Evolutionary conservation across 37 sponge, comb jelly and placozoan genomes (phyloP).

Genomic region (Theonella swinhoei): DNA sequence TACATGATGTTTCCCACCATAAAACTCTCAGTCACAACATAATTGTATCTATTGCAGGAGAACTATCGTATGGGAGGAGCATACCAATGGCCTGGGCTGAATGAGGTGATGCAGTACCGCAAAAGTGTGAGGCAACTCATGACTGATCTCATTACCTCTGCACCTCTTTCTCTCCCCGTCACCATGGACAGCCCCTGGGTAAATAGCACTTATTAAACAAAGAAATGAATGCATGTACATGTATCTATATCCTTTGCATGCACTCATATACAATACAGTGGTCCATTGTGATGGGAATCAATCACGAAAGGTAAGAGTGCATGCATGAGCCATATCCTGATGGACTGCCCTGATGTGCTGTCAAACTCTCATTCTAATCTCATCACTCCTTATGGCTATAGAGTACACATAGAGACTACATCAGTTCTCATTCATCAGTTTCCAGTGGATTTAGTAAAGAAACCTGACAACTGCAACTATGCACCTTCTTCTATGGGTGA

Average conservation of each 20-base stretch:
- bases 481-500: constrained; percentile 38
- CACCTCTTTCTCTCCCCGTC: constrained; percentile 69
- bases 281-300: constrained; percentile 69
- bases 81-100: constrained; percentile 65
- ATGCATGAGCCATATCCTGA: neutral
- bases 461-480: constrained; percentile 73
- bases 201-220: no score
- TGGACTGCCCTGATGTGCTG: neutral
- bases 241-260: neutral
- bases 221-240: neutral
- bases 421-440: constrained; percentile 74
- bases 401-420: constrained; percentile 74
- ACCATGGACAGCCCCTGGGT: constrained; percentile 74
- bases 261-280: constrained; percentile 38
- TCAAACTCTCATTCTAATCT: neutral
- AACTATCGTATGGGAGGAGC: constrained; percentile 79
- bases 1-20: no score
- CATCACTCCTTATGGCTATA: constrained; percentile 1
- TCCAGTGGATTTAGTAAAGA: constrained; percentile 59
- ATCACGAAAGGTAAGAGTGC: constrained; percentile 64
- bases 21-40: neutral
- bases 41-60: constrained; percentile 47
- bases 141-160: constrained; percentile 53
- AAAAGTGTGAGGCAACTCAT: constrained; percentile 48
- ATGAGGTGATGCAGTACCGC: constrained; percentile 64